These are phyloP conservation scores for Pteromalus puparum DNA, from an alignment of 1,140 invertebrate species.

Conservation along the genomic window DNA sequence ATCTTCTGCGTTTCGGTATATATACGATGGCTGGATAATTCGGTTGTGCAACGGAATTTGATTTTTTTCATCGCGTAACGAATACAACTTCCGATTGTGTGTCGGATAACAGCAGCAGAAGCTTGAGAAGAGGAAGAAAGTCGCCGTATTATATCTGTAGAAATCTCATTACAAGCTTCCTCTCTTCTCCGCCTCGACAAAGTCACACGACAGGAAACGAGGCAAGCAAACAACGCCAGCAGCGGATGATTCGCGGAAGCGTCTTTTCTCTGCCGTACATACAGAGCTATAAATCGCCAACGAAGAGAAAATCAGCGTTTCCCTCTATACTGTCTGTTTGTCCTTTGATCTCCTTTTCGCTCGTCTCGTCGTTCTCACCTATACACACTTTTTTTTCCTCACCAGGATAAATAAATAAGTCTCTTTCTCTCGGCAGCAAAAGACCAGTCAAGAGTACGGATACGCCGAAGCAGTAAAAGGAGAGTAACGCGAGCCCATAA, in stretches of 20 bases:
- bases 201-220: background rate
- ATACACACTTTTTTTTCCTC: too few relatives aligned
- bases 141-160: background rate
- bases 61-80: background rate
- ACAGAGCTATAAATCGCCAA: too few relatives aligned
- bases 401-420: background rate
- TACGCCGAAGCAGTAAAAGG: slow-evolving; percentile 58
- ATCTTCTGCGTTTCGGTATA: background rate
- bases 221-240: too few relatives aligned
- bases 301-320: background rate
- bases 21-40: too few relatives aligned
- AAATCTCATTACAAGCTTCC: background rate
- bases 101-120: too few relatives aligned
- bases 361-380: too few relatives aligned
- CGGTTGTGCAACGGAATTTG: background rate
- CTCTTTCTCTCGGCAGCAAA: slow-evolving; percentile 25
- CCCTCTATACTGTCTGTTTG: too few relatives aligned
- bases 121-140: too few relatives aligned
- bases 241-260: too few relatives aligned
- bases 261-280: background rate
- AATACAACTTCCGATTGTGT: too few relatives aligned
- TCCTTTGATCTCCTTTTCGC: too few relatives aligned
- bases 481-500: slow-evolving; percentile 69
- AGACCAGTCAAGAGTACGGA: slow-evolving; percentile 62
- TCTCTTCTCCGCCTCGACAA: background rate